Base-by-base conservation (phyloP, 2,113 vertebrate species). In the Recurvirostra avosetta region DNA sequence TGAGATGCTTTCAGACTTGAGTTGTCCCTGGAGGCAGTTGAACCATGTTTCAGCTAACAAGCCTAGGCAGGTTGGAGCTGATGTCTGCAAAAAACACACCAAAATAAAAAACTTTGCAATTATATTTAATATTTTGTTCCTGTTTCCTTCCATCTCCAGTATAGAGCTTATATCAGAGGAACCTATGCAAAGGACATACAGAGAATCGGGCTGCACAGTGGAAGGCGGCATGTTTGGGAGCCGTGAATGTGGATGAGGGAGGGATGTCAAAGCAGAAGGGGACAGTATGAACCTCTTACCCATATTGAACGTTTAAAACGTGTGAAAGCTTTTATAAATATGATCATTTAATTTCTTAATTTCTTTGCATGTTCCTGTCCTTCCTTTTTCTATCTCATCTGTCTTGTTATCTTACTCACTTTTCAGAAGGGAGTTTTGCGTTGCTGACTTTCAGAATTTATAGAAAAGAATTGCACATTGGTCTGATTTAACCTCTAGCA, bases 61-160 rank as follows among this genome's bases (percentile, higher is more conserved):
- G 90, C 58, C 70, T 7, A 34, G 92, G 40, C 93, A 79, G 26
- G n/a, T 49, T 56, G 61, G 59, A 85, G 65, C 49, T 92, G 77
- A 74, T 74, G 53, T 32, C 70, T 91, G 43, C 30, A 61, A 56
- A 95, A 91, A 52, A 3, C 32, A 52, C 34, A 52, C 22, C 27
- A 45, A 78, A 82, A 5, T 9, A 67, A 58, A 89, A 56, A 63
- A 14, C 15, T 12, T 68, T 38, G 38, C 38, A 38, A 38, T 38
- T 38, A 38, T 38, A 38, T 38, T 38, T 38, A 38, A 38, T 38
- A 38, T 38, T 38, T 38, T 38, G 38, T 38, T 38, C 38, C 38
- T 38, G 38, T 38, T 38, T 81, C 0, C 0, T 30, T 80, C 12
- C 3, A 3, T 87, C 16, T 94, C 27, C 16, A 41, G 8, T 68